Evolutionary conservation across 1,140 invertebrate species (phyloP).

Genomic region (Lasaia peninsularis): DNA sequence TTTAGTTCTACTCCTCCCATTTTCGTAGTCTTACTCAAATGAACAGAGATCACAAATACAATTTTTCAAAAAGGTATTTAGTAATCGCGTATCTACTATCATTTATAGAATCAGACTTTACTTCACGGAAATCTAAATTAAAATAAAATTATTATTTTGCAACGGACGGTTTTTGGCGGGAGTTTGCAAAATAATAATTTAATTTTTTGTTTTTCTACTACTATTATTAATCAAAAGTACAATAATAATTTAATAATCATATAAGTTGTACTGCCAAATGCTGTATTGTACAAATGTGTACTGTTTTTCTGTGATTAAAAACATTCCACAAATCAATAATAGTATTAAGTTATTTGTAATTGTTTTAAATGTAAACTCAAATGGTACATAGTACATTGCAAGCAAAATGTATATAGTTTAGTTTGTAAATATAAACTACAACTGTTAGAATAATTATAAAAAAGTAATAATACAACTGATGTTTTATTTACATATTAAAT

Average conservation of each 20-base stretch:
- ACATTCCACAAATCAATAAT: slow-evolving; percentile 22
- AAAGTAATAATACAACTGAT: not conserved
- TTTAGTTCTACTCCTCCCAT: too few relatives aligned
- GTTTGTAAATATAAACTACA: slow-evolving; percentile 6
- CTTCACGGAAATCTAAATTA: too few relatives aligned
- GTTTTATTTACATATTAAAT: too few relatives aligned
- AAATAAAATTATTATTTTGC: too few relatives aligned
- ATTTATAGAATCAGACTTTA: too few relatives aligned
- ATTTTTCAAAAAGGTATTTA: too few relatives aligned
- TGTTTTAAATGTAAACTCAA: not conserved
- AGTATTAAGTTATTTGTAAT: slow-evolving; percentile 14
- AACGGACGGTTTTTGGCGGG: too few relatives aligned
- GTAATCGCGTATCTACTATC: too few relatives aligned
- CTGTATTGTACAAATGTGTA: slow-evolving; percentile 1
- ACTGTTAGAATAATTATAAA: not conserved
- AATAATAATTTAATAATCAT: not conserved
- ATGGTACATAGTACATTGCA: not conserved
- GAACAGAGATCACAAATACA: too few relatives aligned
- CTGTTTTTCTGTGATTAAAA: slow-evolving; percentile 21
- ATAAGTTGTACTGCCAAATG: not conserved
- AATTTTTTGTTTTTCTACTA: not conserved
- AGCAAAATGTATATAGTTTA: slow-evolving; percentile 3
- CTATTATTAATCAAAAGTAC: too few relatives aligned
- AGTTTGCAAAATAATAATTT: too few relatives aligned
- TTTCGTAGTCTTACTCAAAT: too few relatives aligned